Percentiles rank a stretch among this genome's conserved stretches.
Evolutionary conservation across 2,888 invertebrate genomes (phyloP).

Genomic region (Xestia rhomboidea): DNA sequence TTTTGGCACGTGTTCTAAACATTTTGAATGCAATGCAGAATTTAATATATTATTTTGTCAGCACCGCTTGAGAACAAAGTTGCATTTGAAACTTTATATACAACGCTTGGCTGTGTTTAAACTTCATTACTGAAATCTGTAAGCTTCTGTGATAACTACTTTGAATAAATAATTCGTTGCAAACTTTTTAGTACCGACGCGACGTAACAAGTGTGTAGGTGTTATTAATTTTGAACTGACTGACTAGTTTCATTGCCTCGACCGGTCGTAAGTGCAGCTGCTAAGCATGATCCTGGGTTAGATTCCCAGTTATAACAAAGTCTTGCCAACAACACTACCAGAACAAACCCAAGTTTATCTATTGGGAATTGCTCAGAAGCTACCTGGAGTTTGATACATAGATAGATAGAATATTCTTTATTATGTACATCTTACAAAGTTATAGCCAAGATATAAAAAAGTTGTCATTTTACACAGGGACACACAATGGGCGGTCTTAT

Average conservation of each 20-base stretch:
- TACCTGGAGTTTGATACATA: not conserved
- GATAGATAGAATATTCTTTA: not conserved
- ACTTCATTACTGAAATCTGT: conserved; percentile 54
- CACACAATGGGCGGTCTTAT: not conserved
- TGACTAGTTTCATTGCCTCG: not conserved
- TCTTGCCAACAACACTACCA: not conserved
- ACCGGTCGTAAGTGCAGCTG: not conserved
- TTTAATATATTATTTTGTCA: conserved; percentile 59
- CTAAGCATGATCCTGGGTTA: not conserved
- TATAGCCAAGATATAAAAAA: not conserved
- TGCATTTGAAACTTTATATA: conserved; percentile 53
- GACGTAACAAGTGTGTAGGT: not conserved
- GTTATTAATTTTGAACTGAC: not conserved
- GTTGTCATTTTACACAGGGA: not conserved
- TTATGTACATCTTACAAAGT: not conserved
- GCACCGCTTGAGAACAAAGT: conserved; percentile 51
- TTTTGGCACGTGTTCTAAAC: conserved; percentile 58
- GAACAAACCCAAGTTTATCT: not conserved
- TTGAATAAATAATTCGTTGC: conserved; percentile 20
- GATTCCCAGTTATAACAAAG: not conserved
- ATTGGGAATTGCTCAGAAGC: not conserved
- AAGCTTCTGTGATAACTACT: conserved; percentile 37
- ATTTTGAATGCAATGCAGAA: conserved; percentile 52
- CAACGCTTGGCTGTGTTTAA: conserved; percentile 50
- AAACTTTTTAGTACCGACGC: conserved; percentile 2